Conservation (phyloP, 1,140 invertebrate species). For the Nomia melanderi region DNA sequence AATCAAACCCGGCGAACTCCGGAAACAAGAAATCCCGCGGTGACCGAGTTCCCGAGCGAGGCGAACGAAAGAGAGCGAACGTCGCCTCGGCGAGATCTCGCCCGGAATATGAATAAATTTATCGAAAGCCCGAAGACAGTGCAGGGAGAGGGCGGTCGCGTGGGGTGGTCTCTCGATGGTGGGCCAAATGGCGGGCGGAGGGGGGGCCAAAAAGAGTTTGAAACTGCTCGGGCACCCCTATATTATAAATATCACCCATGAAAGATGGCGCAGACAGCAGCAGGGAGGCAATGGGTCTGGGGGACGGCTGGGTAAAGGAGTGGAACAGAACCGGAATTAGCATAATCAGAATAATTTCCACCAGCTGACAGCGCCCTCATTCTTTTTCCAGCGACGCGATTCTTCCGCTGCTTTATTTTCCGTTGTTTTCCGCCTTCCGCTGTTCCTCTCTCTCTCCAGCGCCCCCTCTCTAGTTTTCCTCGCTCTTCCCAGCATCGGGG, state of each 20-base stretch:
- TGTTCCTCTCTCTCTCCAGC: conserved; percentile 37
- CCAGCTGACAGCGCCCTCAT: conserved; percentile 82
- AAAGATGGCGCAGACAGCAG: conserved; percentile 82
- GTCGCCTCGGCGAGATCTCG: conserved; percentile 50
- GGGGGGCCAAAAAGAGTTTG: conserved; percentile 79
- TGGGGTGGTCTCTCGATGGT: conserved; percentile 55
- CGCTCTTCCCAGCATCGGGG: conserved; percentile 34
- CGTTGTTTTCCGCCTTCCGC: conserved; percentile 76
- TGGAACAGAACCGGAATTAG: conserved; percentile 82
- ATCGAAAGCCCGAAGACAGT: conserved; percentile 63
- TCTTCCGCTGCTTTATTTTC: conserved; percentile 80
- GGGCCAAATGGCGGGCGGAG: conserved; percentile 51
- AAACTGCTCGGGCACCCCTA: conserved; percentile 80
- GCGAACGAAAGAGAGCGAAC: background rate
- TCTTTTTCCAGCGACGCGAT: conserved; percentile 80
- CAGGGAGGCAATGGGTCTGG: conserved; percentile 73
- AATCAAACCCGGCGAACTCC: no score
- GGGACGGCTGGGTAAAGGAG: conserved; percentile 79
- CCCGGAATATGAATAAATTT: conserved; percentile 76
- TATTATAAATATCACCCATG: conserved; percentile 81
- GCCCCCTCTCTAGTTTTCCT: background rate
- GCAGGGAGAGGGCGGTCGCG: conserved; percentile 20
- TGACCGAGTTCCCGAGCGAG: conserved; percentile 52
- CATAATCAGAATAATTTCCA: conserved; percentile 83
- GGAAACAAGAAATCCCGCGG: no score